Conservation (phyloP, 2,113 vertebrate genomes). For the Poeciliopsis occidentalis region DNA sequence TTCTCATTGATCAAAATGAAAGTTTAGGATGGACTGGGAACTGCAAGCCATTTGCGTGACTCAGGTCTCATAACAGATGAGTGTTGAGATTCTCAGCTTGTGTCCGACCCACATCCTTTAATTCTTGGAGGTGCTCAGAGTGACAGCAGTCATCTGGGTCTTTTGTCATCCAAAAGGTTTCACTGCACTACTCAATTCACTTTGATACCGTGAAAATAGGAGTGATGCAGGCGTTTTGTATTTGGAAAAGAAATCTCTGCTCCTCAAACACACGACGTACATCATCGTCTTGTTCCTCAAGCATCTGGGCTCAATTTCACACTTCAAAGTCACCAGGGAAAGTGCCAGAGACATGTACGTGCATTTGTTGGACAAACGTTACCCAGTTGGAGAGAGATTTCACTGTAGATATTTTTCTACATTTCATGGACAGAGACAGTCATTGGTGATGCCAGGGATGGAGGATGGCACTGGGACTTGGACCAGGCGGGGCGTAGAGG, state of each 20-base stretch:
- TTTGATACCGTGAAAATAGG: slow-evolving; percentile 28
- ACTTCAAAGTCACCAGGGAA: slow-evolving; percentile 62
- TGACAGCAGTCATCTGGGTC: not conserved
- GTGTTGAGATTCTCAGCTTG: not conserved
- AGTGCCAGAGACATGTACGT: slow-evolving; percentile 38
- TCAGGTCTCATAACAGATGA: not conserved
- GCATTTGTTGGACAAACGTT: slow-evolving; percentile 32
- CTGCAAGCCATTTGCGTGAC: not conserved
- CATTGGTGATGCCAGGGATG: slow-evolving; percentile 38
- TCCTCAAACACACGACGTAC: slow-evolving; percentile 1
- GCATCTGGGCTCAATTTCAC: slow-evolving; percentile 75
- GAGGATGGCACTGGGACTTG: slow-evolving; percentile 2
- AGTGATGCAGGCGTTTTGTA: slow-evolving; percentile 31
- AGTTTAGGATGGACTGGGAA: slow-evolving; percentile 30
- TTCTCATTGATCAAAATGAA: slow-evolving; percentile 34
- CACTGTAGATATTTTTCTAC: slow-evolving; percentile 29
- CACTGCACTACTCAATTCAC: slow-evolving; percentile 13
- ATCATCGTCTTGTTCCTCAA: slow-evolving; percentile 50
- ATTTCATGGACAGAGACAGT: slow-evolving; percentile 17
- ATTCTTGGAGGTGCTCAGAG: not conserved
- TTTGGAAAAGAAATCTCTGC: slow-evolving; percentile 23
- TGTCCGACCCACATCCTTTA: not conserved
- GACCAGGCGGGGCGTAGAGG: slow-evolving; percentile 7
- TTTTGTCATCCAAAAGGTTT: slow-evolving; percentile 20
- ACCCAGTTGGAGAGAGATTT: slow-evolving; percentile 34